Percentiles rank a stretch among this genome's conserved stretches.
These are phyloP conservation scores for Ephialtes manifestator DNA, from an alignment of 2,888 invertebrate species.

Conservation along the genomic window DNA sequence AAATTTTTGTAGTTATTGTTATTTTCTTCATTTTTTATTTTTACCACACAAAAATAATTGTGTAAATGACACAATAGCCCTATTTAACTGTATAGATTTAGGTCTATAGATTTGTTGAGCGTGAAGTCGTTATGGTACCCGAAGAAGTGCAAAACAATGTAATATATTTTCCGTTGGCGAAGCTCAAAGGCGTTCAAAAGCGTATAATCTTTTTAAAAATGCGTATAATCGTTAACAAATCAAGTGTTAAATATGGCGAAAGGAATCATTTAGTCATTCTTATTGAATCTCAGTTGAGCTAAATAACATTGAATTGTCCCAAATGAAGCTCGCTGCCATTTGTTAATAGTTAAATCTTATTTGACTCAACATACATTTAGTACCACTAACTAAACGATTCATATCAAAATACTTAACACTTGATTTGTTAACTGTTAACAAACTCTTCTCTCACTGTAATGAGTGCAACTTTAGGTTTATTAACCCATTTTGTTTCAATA, in stretches of 20 bases:
- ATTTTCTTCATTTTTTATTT: background rate
- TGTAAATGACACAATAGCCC: background rate
- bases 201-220: constrained; percentile 67
- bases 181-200: constrained; percentile 59
- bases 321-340: no score
- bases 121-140: constrained; percentile 19
- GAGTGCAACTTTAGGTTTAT: background rate
- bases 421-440: no score
- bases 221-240: no score
- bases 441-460: no score
- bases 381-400: no score
- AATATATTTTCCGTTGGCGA: constrained; percentile 49
- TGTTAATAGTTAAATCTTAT: no score
- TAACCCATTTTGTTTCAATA: background rate
- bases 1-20: background rate
- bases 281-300: no score
- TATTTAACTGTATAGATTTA: background rate
- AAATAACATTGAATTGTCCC: no score
- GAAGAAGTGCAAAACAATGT: constrained; percentile 53
- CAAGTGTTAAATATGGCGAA: no score
- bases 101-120: background rate
- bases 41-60: background rate
- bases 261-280: no score
- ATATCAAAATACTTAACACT: no score
- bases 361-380: no score